Conservation (phyloP, 2,113 vertebrate genomes). For the Lepus timidus region DNA sequence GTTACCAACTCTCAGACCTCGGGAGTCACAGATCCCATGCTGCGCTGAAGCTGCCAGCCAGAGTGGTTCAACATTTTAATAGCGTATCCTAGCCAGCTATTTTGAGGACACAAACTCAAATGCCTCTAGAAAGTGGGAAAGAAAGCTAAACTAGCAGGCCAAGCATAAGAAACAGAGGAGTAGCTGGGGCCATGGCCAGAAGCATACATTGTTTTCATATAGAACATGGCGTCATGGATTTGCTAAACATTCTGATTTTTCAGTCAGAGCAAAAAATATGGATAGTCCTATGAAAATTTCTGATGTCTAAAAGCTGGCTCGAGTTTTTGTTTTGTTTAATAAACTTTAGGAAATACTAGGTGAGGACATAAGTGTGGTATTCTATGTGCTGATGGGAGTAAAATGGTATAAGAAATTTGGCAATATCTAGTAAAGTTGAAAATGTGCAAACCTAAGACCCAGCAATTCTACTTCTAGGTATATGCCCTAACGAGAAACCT, state of each 20-base stretch:
- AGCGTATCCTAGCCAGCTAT: background rate
- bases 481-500: background rate
- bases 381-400: background rate
- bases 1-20: background rate
- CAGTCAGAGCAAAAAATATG: background rate
- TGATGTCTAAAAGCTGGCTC: background rate
- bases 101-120: background rate
- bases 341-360: background rate
- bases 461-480: background rate
- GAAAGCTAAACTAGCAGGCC: background rate
- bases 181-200: background rate
- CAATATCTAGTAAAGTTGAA: conserved; percentile 38
- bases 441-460: background rate
- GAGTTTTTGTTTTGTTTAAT: conserved; percentile 47
- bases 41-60: background rate
- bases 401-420: conserved; percentile 24
- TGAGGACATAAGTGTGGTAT: conserved; percentile 27
- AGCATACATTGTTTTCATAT: conserved; percentile 3
- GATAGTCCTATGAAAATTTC: background rate
- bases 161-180: background rate
- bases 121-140: background rate
- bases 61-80: background rate
- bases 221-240: conserved; percentile 7
- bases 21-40: background rate
- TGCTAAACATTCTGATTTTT: background rate